phyloP scores from a whole-genome alignment of 2,113 vertebrate species.

The Ptilonorhynchus violaceus region DNA sequence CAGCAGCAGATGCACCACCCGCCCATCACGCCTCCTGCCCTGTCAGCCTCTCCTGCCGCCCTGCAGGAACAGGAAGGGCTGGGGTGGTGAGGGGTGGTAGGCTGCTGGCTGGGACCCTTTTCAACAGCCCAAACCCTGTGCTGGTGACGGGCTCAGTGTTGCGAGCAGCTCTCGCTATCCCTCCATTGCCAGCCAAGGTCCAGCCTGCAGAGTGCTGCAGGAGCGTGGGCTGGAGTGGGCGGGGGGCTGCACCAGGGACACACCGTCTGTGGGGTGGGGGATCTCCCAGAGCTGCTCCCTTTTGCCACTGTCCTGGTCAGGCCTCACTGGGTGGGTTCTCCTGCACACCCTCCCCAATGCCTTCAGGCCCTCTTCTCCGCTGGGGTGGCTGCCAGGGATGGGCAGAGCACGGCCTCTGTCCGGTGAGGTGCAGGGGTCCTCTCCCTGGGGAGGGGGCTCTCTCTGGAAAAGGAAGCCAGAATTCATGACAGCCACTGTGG shows the following conservation, averaged over 20 bases:
- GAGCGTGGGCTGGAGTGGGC: fast-evolving
- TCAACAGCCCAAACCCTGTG: fast-evolving
- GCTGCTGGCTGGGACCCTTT: neutral
- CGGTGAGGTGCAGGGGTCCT: neutral
- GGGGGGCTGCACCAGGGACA: neutral
- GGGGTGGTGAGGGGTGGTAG: neutral
- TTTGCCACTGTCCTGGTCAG: neutral
- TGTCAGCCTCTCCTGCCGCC: neutral
- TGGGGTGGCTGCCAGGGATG: neutral
- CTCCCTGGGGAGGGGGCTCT: neutral
- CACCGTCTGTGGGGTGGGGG: fast-evolving
- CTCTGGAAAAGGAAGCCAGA: neutral
- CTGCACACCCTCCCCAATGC: neutral
- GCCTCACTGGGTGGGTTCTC: neutral
- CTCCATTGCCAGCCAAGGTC: fast-evolving
- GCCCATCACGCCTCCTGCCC: neutral
- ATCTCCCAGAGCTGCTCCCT: neutral
- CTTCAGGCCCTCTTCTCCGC: neutral
- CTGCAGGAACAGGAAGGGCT: neutral
- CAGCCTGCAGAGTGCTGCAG: fast-evolving
- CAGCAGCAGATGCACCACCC: neutral
- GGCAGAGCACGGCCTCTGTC: neutral
- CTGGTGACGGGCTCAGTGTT: fast-evolving
- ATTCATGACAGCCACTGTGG: fast-evolving
- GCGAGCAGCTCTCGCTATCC: neutral